Percentiles rank a stretch among this genome's conserved stretches.
Evolutionary conservation across 1,140 invertebrate genomes (phyloP).

Genomic region (Berghia stephanieae): DNA sequence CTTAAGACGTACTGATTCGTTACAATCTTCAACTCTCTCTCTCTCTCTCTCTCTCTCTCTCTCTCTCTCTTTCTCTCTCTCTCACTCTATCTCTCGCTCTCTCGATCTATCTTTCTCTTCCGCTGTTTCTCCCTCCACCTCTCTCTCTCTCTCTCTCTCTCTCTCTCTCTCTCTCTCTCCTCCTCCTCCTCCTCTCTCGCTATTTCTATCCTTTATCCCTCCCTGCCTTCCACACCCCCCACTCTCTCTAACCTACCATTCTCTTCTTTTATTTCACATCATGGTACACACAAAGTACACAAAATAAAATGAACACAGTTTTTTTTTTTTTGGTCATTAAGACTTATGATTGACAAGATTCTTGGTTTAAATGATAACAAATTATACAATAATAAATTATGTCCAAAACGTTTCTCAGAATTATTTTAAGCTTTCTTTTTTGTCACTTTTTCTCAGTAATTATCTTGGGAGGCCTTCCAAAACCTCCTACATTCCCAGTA

Average conservation of each 20-base stretch:
- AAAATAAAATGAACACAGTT: not conserved
- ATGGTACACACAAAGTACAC: not conserved
- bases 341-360: too few relatives aligned
- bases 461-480: too few relatives aligned
- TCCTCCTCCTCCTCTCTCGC: not conserved
- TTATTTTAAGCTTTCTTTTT: too few relatives aligned
- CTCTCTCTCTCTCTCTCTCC: not conserved
- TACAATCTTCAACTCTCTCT: not conserved
- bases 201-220: not conserved
- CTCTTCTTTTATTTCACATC: not conserved
- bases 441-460: too few relatives aligned
- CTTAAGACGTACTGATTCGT: not conserved
- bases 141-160: slow-evolving; percentile 19
- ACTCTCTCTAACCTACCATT: not conserved
- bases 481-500: too few relatives aligned
- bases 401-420: too few relatives aligned
- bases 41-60: slow-evolving; percentile 15
- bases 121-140: not conserved
- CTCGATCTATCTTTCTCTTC: not conserved
- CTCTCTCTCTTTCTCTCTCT: slow-evolving; percentile 11
- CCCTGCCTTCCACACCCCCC: not conserved
- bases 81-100: slow-evolving; percentile 15
- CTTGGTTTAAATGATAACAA: too few relatives aligned
- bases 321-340: not conserved
- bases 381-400: too few relatives aligned